Evolutionary conservation across 2,888 invertebrate species (phyloP), one percentile per base, ranked within the genome.

Genomic region (Stenoptilia bipunctidactyla): DNA sequence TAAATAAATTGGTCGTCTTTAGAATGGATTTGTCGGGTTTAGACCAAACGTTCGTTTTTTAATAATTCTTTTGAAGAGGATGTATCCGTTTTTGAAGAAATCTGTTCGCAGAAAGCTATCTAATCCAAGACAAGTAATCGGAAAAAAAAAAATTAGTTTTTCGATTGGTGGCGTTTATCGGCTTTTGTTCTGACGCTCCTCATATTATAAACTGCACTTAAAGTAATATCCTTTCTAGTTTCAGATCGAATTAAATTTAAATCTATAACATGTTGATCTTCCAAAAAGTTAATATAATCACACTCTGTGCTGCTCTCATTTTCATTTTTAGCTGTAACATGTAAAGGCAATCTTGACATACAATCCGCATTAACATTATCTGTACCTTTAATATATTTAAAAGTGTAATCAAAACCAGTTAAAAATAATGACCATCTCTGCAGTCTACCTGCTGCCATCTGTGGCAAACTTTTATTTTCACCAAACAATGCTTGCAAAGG

Each of bases 381-480:
- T 4, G 27, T 10, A 37, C 42, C 40, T 20, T 40, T 41, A 15
- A 41, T 39, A 30, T 41, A 25, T 14, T 36, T 41, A 27, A 43
- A 40, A 5, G 27, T 41, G 20, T 45, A 41, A 38, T 45, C 39
- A 34, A 39, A 43, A 15, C 27, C 39, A 9, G 38, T 13, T 34
- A 43, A 36, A 34, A 35, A 41, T n/a, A 40, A 2, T 20, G 58
- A 55, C 58, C 58, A 65, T 39, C 60, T 39, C 41, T 58, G 58
- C 2, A 61, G 33, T 41, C 63, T 39, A 13, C 55, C 55, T 13
- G 63, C 57, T 25, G 59, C 58, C 57, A 64, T 57, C 30, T 46
- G 43, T 5, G 61, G 58, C 12, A 62, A 48, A 4, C 56, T 55
- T 45, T 56, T 58, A 2, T 57, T 46, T 40, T 52, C 57, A 2